Evolutionary conservation across 2,113 vertebrate genomes (phyloP).

Genomic region (Sminthopsis crassicaudata): DNA sequence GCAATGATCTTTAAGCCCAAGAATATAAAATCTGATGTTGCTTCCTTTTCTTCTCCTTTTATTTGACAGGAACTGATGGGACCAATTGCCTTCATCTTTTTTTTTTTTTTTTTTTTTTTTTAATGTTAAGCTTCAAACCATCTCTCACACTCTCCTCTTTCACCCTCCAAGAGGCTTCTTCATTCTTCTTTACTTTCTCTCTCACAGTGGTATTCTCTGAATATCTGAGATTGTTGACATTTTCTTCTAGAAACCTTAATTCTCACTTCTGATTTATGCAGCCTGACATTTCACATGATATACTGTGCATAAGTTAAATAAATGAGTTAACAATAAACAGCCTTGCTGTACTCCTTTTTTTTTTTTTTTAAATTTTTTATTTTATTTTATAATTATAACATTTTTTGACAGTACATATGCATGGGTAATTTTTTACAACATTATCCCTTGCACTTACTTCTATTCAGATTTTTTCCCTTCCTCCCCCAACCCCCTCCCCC

Average conservation of each 20-base stretch:
- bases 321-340: neutral
- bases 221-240: neutral
- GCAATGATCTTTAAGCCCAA: neutral
- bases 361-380: no score
- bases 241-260: neutral
- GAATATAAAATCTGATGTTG: neutral
- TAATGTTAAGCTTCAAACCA: neutral
- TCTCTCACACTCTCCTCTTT: neutral
- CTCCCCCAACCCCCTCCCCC: no score
- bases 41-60: neutral
- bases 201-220: neutral
- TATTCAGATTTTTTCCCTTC: no score
- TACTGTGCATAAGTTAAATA: neutral
- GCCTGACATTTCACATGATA: neutral
- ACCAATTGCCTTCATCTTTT: neutral
- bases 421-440: no score
- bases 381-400: no score
- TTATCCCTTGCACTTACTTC: no score
- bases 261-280: neutral
- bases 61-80: neutral
- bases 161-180: neutral
- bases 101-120: neutral
- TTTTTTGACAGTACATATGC: no score
- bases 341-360: neutral
- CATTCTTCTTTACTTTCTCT: neutral